Evolutionary conservation across 2,113 vertebrate species (phyloP), one percentile per base, ranked within the genome.

Genomic region (Deroptyus accipitrinus): DNA sequence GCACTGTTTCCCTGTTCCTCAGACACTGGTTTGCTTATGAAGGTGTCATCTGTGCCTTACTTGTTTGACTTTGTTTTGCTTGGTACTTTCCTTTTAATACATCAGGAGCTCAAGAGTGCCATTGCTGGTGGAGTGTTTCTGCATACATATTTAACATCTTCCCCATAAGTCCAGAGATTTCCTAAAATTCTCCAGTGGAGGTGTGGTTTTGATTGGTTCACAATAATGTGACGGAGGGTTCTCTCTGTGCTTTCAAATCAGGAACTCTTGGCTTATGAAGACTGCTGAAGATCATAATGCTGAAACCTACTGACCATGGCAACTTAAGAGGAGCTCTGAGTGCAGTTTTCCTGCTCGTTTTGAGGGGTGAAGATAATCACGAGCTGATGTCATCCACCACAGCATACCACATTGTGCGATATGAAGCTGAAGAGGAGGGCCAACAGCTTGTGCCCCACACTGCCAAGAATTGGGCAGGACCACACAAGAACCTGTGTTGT

Each of bases 381-480:
- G 0, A 79, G 30, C 23, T 0, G 0, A 5, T 1, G 1, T 5
- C 37, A 18, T 1, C 82, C 67, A 12, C 7, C 82, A 24, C 35
- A 62, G 48, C 22, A 3, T 17, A 25, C 17, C 25, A 4, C 0
- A 1, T 6, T 15, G 5, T 1, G 24, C 13, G 18, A 10, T 14
- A 23, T 1, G 42, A 28, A 31, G 49, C 20, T 39, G 67, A 33
- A 19, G 20, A 59, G 31, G 31, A 83, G 11, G 46, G 18, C 37
- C 63, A 41, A 35, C 31, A 55, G 20, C 41, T 31, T n/a, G 24
- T 25, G 42, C 8, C 33, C 49, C 12, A 3, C 3, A 35, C 15
- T 57, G 48, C 64, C 70, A 31, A 22, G 66, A 39, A 23, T 4
- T 22, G 69, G 59, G 75, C 75, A 77, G 70, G 7, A 30, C 2